These are phyloP conservation scores for Loripinus fragilis DNA, from an alignment of 2,888 invertebrate genomes.

Conservation along the genomic window DNA sequence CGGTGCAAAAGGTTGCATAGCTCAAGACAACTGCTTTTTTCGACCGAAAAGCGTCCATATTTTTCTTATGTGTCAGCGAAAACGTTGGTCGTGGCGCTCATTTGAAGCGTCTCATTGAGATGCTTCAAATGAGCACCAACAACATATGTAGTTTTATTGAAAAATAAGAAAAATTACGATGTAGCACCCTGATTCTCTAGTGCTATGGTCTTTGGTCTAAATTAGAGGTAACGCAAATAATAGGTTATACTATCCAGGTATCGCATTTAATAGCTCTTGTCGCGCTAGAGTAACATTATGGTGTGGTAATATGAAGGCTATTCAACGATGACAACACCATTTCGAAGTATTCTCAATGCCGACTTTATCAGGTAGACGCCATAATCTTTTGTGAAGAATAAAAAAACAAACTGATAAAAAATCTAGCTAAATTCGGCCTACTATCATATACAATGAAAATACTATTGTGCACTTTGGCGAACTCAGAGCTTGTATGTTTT, in stretches of 20 bases:
- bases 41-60: constrained; percentile 32
- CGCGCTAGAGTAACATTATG: constrained; percentile 42
- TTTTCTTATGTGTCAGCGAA: no score
- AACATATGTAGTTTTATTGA: no score
- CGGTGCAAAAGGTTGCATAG: neutral
- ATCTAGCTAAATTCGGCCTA: neutral
- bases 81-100: no score
- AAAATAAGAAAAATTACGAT: no score
- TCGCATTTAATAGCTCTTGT: constrained; percentile 33
- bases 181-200: no score
- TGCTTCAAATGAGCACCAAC: no score
- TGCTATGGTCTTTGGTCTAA: no score
- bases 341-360: neutral
- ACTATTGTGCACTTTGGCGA: neutral
- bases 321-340: constrained; percentile 9
- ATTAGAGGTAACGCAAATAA: constrained; percentile 54
- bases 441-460: neutral
- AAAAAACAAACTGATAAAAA: constrained; percentile 2
- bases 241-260: constrained; percentile 41
- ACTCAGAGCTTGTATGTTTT: constrained; percentile 9
- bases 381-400: neutral
- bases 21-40: no score
- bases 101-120: no score
- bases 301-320: constrained; percentile 41
- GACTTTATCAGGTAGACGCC: neutral